Base-by-base conservation (phyloP, 2,888 invertebrate species). In the Brenthis hecate region DNA sequence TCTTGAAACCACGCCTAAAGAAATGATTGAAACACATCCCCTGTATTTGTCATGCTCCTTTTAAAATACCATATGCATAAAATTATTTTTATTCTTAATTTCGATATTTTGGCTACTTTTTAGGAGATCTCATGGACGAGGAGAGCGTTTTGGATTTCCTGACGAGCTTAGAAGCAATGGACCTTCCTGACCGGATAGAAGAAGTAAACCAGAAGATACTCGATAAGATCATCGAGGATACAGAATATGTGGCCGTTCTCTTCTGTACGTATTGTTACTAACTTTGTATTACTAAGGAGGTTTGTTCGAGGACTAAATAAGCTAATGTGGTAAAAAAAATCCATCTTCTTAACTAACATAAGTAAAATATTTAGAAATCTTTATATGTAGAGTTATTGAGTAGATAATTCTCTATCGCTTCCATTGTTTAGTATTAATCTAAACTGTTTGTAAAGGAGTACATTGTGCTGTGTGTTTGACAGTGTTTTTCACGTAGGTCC, bases 111-210 rank as follows among this genome's bases (percentile, higher is more conserved):
- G 3, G 13, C 61, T 57, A 53, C 53, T 69, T 66, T 64, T 56
- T 73, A 97, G 97, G 98, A 93, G 98, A 98, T 94, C 94, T 98
- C 88, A 98, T 97, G 97, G 97, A 98, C 93, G 98, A 98, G 91
- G 98, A 98, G 88, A 96, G 95, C 86, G 98, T 98, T 77, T 93
- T 98, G 87, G 98, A 98, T 93, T 98, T 98, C 93, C 94, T 98
- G 81, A 98, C 98, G 81, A 98, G 98, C 85, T 94, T 98, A 82
- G 98, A 98, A 93, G 97, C 98, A 77, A 98, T 98, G 97, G 98
- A 98, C 87, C 93, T 97, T 82, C 98, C 98, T 61, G 98, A 98
- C 92, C 95, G 98, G 88, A 98, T 98, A 88, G 98, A 98, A 94
- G 98, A 98, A 94, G 98, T 98, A 65, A 98, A 98, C 86, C 95